Conservation (phyloP, 2,113 vertebrate species). For the Pantherophis guttatus region DNA sequence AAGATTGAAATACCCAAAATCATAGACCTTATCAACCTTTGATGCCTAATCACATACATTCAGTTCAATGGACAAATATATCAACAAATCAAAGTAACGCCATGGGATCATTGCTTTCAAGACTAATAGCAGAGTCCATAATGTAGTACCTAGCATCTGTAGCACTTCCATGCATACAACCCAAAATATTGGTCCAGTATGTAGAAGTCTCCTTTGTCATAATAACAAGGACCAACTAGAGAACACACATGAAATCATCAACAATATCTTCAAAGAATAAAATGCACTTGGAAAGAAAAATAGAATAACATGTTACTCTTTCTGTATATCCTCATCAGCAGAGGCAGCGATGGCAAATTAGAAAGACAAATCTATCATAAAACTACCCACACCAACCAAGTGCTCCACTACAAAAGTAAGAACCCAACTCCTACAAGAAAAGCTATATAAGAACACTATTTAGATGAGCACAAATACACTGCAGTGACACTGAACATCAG, state of each 20-base stretch:
- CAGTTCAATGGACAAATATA: not conserved
- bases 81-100: not conserved
- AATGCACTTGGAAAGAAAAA: not conserved
- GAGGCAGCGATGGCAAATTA: not conserved
- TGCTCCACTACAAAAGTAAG: not conserved
- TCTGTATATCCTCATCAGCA: not conserved
- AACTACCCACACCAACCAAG: not conserved
- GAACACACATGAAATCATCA: not conserved
- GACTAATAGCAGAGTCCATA: not conserved
- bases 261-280: not conserved
- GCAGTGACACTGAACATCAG: too few species aligned
- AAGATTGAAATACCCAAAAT: not conserved
- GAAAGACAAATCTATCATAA: not conserved
- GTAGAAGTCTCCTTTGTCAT: not conserved
- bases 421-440: not conserved
- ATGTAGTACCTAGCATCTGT: not conserved
- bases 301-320: not conserved
- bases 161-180: not conserved
- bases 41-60: not conserved
- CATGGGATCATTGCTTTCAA: not conserved
- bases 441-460: not conserved
- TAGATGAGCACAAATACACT: not conserved
- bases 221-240: not conserved
- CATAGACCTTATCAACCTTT: not conserved
- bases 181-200: not conserved